Percentiles rank a stretch among this genome's conserved stretches.
phyloP scores from a whole-genome alignment of 2,888 invertebrate species.

The Andrena flavipes region DNA sequence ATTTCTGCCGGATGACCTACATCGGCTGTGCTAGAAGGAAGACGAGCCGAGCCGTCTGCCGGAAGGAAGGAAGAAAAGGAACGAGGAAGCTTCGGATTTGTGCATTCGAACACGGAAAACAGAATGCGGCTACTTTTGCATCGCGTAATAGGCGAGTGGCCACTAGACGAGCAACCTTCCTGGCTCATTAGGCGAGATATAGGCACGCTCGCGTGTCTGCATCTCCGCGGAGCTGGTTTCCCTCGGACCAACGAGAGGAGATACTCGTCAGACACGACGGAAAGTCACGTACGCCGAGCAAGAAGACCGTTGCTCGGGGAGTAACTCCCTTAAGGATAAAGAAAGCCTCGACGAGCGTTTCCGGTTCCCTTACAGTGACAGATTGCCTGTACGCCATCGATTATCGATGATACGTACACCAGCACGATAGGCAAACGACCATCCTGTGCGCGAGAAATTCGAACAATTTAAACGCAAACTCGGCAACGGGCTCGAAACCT shows the following conservation, averaged over 20 bases:
- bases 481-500: not conserved
- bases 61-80: not conserved
- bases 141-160: constrained; percentile 68
- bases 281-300: constrained; percentile 64
- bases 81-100: not conserved
- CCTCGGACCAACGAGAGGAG: constrained; percentile 13
- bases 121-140: constrained; percentile 39
- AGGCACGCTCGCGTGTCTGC: constrained; percentile 61
- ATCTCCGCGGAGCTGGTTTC: constrained; percentile 16
- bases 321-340: constrained; percentile 22
- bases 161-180: constrained; percentile 69
- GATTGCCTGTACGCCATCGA: constrained; percentile 5
- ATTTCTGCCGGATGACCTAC: not conserved
- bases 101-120: not conserved
- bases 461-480: not conserved
- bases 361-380: not conserved
- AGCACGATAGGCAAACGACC: not conserved
- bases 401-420: not conserved
- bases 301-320: constrained; percentile 34
- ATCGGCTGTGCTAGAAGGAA: not conserved
- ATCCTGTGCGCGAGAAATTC: not conserved
- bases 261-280: constrained; percentile 49
- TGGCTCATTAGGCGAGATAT: constrained; percentile 74
- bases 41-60: not conserved
- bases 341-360: constrained; percentile 12